Base-by-base conservation (phyloP, 2,113 vertebrate species). In the Oxygymnocypris stewartii region DNA sequence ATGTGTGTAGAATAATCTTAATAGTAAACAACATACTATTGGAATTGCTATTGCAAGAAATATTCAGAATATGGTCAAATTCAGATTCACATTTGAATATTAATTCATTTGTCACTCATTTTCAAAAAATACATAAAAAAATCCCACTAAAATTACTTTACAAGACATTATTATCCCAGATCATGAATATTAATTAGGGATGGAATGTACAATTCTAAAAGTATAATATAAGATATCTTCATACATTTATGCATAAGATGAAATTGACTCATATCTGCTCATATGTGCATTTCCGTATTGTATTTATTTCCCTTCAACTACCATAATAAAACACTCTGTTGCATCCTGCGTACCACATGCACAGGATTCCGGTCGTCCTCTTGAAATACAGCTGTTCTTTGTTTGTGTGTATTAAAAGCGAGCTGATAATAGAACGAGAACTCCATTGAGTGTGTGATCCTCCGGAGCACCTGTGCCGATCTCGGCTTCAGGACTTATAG, bases 381-480 rank as follows among this genome's bases (percentile, higher is more conserved):
- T 59, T 9, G 40, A 73, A 76, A 63, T 88, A 76, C 82, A 87
- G 85, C 76, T 82, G 82, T 87, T 89, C 76, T 61, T 73, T 86
- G 80, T 89, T 75, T 86, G 57, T 69, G 69, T 63, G 57, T 87
- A 37, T 82, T 11, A 85, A 84, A 76, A 71, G 76, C 11, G 5
- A 2, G 25, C 82, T 73, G 61, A 35, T 84, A 84, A 84, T 86
- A 84, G 82, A 77, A 89, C 28, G 77, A 71, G 57, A 13, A 54
- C 69, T 67, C 82, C 69, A 61, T 51, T 85, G 82, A 87, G 79
- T 69, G 75, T 79, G 67, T 76, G 28, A 37, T 11, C 44, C 69
- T 25, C 57, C 57, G 6, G 57, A 80, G 84, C 88, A 89, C 88
- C 88, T 89, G 88, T 79, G 86, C 84, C 40, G 37, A 84, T 88